Base-by-base conservation (phyloP, 2,797 vertebrate species). In the Liasis olivaceus region DNA sequence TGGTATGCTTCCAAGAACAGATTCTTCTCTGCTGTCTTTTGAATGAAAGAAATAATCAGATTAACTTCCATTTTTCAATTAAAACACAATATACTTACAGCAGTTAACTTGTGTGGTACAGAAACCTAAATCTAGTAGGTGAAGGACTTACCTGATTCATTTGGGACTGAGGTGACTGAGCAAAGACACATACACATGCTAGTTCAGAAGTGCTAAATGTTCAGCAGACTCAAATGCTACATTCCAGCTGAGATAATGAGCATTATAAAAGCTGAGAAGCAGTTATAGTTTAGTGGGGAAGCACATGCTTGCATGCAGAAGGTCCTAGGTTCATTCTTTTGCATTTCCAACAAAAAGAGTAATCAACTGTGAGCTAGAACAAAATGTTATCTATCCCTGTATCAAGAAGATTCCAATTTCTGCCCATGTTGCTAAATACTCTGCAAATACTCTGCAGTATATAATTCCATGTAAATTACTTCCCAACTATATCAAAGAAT, bases 21-120 rank as follows among this genome's bases (percentile, higher is more conserved):
- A 98, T 97, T 99, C 99, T 96, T 99, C 99, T 98, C 99, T 98
- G 97, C 99, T 99, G 96, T 99, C 99, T 99, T 98, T 96, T 96
- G 94, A 97, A 92, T 69, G 91, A 95, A 95, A 81, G 81, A 95
- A 92, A 93, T 22, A 56, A 89, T 47, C 60, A 28, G 93, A 89
- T 89, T 90, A 94, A 24, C 42, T 28, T 89, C 9, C 54, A 15
- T 84, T 87, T 22, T 87, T 87, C 24, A 77, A 60, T 22, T 9
- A 42, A 81, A 31, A 89, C 56, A 86, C 5, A 91, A 60, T 62
- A 51, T 11, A 54, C 54, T 66, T n/a, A 87, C 11, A 17, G 51
- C 28, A 54, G 62, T 9, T 9, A 90, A 28, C 9, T 20, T 7
- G 24, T 20, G 3, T 89, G 54, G 47, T 84, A 22, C 9, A 64